phyloP scores from a whole-genome alignment of 2,797 vertebrate genomes.

The Phoeniculus purpureus region DNA sequence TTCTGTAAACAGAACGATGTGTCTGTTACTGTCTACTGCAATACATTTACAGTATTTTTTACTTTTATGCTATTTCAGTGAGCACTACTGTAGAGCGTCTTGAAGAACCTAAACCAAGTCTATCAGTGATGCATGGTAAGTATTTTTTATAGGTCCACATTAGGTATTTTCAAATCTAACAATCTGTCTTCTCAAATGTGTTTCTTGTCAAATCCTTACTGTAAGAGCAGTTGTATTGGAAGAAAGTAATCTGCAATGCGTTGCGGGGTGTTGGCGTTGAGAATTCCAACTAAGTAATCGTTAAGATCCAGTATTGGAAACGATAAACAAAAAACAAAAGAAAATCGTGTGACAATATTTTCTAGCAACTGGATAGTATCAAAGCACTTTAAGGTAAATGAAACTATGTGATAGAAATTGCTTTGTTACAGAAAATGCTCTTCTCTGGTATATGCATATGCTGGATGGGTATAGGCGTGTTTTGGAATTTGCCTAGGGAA shows the following conservation, averaged over 20 bases:
- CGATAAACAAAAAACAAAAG: background rate
- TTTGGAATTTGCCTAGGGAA: background rate
- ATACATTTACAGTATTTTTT: background rate
- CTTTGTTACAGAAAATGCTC: background rate
- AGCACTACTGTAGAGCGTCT: conserved; percentile 27
- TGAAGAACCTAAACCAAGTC: conserved; percentile 62
- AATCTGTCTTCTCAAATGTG: background rate
- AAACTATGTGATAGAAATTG: background rate
- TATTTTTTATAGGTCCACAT: background rate
- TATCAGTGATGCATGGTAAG: conserved; percentile 64
- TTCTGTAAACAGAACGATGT: background rate
- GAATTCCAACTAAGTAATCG: background rate
- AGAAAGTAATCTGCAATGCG: background rate
- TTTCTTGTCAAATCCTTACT: background rate
- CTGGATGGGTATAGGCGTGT: background rate
- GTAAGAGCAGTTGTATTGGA: background rate
- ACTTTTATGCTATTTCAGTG: conserved; percentile 52
- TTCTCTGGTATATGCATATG: background rate
- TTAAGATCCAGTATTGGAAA: background rate
- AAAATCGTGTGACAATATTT: background rate
- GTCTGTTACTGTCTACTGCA: background rate
- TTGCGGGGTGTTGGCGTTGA: background rate
- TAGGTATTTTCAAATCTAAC: background rate
- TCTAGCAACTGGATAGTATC: background rate
- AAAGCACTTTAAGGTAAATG: background rate